Percentiles rank a stretch among this genome's conserved stretches.
phyloP scores from a whole-genome alignment of 23 tunicate species.

The Styela plicata region DNA sequence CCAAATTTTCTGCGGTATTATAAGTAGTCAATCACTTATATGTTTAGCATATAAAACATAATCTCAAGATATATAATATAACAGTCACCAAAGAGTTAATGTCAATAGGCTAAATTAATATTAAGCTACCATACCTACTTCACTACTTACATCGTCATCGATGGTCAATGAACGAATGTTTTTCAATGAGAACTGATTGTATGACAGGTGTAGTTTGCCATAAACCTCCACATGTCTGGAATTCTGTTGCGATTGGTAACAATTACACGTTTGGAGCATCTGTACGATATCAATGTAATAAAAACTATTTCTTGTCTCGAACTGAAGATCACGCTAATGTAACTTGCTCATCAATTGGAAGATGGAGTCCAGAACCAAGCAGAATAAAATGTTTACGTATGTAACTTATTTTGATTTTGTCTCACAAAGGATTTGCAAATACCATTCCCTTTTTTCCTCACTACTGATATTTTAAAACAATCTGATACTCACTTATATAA shows the following conservation, averaged over 20 bases:
- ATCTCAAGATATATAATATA: too few species aligned
- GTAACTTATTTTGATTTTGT: background rate
- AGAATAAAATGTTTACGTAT: slow-evolving; percentile 46
- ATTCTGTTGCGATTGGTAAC: slow-evolving; percentile 8
- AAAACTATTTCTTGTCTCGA: slow-evolving; percentile 33
- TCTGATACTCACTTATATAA: too few species aligned
- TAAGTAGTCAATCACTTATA: too few species aligned
- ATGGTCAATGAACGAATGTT: background rate
- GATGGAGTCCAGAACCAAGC: slow-evolving; percentile 61
- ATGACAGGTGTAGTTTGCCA: slow-evolving; percentile 57
- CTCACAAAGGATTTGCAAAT: too few species aligned
- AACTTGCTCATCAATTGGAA: slow-evolving; percentile 44
- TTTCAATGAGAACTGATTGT: background rate
- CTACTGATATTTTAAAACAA: too few species aligned
- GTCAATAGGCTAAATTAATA: too few species aligned
- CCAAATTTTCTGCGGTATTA: too few species aligned
- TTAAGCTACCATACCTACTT: too few species aligned
- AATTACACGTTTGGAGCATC: slow-evolving; percentile 26
- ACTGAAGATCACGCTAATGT: background rate
- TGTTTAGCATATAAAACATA: too few species aligned
- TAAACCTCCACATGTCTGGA: slow-evolving; percentile 39
- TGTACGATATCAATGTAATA: slow-evolving; percentile 38
- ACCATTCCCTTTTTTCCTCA: too few species aligned
- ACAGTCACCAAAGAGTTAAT: too few species aligned
- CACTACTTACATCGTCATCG: too few species aligned